Conservation (phyloP, 2,113 vertebrate species). For the Alectura lathami region DNA sequence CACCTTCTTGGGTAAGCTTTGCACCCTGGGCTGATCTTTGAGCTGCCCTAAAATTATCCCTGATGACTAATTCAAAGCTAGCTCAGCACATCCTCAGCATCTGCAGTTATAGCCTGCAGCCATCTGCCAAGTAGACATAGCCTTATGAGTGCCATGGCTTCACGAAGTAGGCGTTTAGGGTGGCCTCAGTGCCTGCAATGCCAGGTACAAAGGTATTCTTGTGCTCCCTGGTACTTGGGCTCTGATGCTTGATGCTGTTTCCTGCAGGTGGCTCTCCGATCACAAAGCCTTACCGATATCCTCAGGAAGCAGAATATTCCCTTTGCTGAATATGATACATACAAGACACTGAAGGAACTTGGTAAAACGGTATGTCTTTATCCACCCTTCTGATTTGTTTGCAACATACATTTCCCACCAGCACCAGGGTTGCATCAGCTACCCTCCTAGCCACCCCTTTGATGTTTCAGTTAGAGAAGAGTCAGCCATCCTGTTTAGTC, state of each 20-base stretch:
- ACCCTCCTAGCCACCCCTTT: neutral
- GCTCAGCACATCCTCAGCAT: neutral
- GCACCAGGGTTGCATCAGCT: neutral
- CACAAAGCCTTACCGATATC: constrained; percentile 78
- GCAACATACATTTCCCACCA: neutral
- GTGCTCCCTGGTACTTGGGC: neutral
- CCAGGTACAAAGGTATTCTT: neutral
- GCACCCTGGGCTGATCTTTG: neutral
- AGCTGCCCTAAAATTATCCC: constrained; percentile 35
- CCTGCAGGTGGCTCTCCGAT: constrained; percentile 77
- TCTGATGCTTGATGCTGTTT: neutral
- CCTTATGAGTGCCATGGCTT: neutral
- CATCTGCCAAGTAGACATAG: neutral
- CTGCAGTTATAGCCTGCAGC: neutral
- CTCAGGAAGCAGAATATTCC: constrained; percentile 70
- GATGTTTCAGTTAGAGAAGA: neutral
- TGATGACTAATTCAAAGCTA: neutral
- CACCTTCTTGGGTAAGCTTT: constrained; percentile 25
- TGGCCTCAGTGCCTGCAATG: accelerated
- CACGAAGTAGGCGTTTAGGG: neutral
- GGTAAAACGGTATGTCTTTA: constrained; percentile 75
- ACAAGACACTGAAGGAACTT: constrained; percentile 78
- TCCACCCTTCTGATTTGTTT: neutral
- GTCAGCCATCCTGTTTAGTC: neutral
- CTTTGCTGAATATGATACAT: constrained; percentile 39